These are phyloP conservation scores for Harpagus bidentatus DNA, from an alignment of 2,113 vertebrate species.

Conservation along the genomic window DNA sequence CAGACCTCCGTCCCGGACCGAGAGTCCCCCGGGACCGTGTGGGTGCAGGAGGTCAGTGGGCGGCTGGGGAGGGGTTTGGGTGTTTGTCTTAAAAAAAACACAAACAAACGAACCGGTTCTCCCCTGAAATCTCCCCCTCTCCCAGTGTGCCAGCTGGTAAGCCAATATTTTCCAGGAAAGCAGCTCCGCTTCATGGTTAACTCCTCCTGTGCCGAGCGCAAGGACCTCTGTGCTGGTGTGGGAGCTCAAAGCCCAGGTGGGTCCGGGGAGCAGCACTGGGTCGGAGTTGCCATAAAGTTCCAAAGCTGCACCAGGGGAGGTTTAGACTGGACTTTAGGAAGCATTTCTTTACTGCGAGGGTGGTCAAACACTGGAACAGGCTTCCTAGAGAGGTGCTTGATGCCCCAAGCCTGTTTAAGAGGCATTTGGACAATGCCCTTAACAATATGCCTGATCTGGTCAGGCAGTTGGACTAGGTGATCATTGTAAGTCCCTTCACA, in stretches of 20 bases:
- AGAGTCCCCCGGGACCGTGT: accelerated
- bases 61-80: not conserved
- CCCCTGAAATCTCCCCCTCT: not conserved
- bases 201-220: not conserved
- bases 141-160: not conserved
- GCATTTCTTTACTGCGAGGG: not conserved
- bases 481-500: not conserved
- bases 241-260: not conserved
- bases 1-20: accelerated
- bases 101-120: accelerated
- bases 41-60: not conserved
- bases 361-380: not conserved
- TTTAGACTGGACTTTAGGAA: not conserved
- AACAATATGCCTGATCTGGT: not conserved
- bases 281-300: not conserved
- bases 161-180: not conserved
- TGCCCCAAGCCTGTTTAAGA: not conserved
- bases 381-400: not conserved
- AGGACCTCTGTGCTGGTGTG: not conserved
- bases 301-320: not conserved
- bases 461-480: not conserved
- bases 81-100: not conserved
- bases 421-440: not conserved
- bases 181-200: not conserved
- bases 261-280: not conserved